phyloP scores from a whole-genome alignment of 2,113 vertebrate genomes.

The Xerus inauris region DNA sequence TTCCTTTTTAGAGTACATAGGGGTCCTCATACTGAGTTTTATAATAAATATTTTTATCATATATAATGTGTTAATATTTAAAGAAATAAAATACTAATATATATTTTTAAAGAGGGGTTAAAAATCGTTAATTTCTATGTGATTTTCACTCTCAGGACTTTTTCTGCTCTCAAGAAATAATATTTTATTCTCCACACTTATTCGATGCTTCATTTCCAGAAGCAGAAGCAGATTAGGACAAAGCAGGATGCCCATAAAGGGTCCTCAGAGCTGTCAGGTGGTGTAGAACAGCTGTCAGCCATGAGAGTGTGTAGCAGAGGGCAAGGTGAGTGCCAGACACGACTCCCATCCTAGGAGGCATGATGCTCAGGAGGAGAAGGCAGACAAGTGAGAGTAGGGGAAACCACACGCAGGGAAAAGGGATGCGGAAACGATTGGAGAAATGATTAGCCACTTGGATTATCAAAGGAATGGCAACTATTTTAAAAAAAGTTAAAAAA shows the following conservation, averaged over 20 bases:
- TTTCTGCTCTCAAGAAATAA: neutral
- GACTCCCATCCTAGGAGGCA: neutral
- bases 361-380: neutral
- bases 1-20: neutral
- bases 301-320: neutral
- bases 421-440: neutral
- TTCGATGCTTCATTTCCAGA: neutral
- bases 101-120: neutral
- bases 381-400: neutral
- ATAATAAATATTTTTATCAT: neutral
- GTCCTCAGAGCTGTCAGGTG: neutral
- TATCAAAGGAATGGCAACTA: neutral
- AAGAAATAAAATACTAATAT: neutral
- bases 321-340: neutral
- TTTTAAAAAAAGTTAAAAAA: neutral
- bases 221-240: neutral
- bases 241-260: neutral
- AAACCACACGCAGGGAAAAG: neutral
- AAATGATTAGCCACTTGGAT: neutral
- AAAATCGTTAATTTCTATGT: neutral
- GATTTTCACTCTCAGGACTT: slow-evolving; percentile 21
- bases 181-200: slow-evolving; percentile 30
- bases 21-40: neutral
- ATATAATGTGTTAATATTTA: neutral
- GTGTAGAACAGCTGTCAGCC: neutral